Conservation (phyloP, 2,113 vertebrate genomes). For the Phalacrocorax aristotelis region DNA sequence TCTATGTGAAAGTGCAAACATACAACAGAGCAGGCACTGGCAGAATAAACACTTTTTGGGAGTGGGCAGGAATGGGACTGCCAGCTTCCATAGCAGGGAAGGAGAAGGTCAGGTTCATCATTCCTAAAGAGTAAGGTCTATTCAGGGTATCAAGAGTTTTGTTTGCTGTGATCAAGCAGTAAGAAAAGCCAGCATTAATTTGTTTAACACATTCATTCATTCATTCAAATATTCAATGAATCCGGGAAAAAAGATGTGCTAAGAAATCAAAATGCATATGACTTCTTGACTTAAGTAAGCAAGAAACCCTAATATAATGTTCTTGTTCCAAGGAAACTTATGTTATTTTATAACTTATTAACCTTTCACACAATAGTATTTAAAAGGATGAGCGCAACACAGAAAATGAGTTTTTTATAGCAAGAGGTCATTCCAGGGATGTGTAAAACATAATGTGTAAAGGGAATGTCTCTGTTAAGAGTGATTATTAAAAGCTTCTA, state of each 20-base stretch:
- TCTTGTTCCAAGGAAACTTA: background rate
- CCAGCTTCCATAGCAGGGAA: background rate
- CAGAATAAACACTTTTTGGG: background rate
- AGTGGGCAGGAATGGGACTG: background rate
- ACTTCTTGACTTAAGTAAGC: background rate
- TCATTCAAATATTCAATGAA: background rate
- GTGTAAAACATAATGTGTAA: background rate
- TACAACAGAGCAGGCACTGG: background rate
- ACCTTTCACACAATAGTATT: background rate
- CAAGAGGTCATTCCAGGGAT: background rate
- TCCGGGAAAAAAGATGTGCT: background rate
- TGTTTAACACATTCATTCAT: background rate
- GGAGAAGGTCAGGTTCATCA: background rate
- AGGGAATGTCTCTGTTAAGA: background rate
- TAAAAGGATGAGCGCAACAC: background rate
- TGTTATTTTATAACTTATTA: background rate
- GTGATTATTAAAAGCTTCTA: slow-evolving; percentile 10
- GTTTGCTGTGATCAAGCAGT: background rate
- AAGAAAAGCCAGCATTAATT: background rate
- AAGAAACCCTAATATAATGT: background rate
- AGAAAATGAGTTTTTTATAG: background rate
- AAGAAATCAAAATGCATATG: background rate
- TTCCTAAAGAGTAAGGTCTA: background rate
- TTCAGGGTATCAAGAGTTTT: background rate
- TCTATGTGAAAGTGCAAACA: background rate